These are phyloP conservation scores for Pseudomyrmex gracilis DNA, from an alignment of 1,140 invertebrate species.

Conservation along the genomic window DNA sequence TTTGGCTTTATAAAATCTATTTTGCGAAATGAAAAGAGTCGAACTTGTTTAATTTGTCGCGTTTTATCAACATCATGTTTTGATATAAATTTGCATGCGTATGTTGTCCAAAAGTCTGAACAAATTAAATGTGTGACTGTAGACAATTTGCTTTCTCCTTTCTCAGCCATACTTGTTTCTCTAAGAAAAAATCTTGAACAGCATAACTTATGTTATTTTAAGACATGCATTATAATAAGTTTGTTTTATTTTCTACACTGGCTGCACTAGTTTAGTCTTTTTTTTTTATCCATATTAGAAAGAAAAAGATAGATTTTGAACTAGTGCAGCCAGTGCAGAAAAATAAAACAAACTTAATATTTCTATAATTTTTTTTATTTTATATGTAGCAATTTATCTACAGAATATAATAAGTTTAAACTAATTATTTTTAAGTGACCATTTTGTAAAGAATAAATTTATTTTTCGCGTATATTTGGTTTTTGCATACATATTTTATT, in stretches of 20 bases:
- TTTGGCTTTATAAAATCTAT: constrained; percentile 25
- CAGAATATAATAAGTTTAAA: too few species aligned
- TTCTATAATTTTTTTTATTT: too few species aligned
- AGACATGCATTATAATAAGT: background rate
- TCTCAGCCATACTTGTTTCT: constrained; percentile 23
- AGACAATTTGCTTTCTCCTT: constrained; percentile 15
- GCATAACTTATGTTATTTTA: constrained; percentile 24
- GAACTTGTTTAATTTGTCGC: constrained; percentile 18
- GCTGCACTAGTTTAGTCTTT: too few species aligned
- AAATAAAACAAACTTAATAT: too few species aligned
- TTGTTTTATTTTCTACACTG: background rate
- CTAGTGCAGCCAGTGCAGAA: too few species aligned
- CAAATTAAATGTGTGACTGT: constrained; percentile 19
- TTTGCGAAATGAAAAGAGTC: constrained; percentile 4
- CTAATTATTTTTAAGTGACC: too few species aligned
- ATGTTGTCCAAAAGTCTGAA: constrained; percentile 15
- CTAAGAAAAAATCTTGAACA: constrained; percentile 10
- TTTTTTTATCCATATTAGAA: too few species aligned
- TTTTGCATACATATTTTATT: too few species aligned
- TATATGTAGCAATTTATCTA: too few species aligned
- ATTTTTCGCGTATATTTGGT: too few species aligned
- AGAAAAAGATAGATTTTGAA: too few species aligned
- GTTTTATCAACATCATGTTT: constrained; percentile 14
- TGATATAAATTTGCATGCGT: constrained; percentile 7
- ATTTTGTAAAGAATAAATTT: too few species aligned